phyloP scores from a whole-genome alignment of 2,113 vertebrate genomes.

The Rhynchopsitta pachyrhyncha region DNA sequence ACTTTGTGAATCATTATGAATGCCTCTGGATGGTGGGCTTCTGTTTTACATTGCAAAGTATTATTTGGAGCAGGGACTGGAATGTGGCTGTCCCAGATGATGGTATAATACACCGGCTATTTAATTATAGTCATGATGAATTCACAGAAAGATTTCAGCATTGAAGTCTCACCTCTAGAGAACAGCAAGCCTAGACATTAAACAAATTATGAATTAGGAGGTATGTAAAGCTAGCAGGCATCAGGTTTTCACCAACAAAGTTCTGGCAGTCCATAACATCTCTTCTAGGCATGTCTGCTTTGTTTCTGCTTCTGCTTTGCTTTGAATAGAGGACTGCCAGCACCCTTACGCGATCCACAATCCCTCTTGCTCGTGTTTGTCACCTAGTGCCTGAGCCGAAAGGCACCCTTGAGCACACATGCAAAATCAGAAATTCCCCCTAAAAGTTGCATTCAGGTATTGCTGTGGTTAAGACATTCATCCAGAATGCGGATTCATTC shows the following conservation, averaged over 20 bases:
- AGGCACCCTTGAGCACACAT: not conserved
- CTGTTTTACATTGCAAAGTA: not conserved
- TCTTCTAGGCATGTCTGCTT: not conserved
- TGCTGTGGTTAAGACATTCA: not conserved
- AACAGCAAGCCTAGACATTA: not conserved
- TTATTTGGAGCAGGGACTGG: not conserved
- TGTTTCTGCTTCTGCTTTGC: not conserved
- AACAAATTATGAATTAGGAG: not conserved
- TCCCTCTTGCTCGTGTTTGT: not conserved
- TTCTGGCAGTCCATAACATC: not conserved
- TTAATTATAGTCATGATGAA: not conserved
- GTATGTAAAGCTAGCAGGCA: not conserved
- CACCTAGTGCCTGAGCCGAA: not conserved
- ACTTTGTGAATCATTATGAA: not conserved
- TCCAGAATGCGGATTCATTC: not conserved
- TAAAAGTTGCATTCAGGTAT: not conserved
- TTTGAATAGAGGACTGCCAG: not conserved
- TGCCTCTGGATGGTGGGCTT: not conserved
- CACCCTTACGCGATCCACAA: not conserved
- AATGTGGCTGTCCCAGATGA: not conserved
- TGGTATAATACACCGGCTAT: not conserved
- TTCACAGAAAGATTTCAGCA: not conserved
- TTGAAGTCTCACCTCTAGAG: not conserved
- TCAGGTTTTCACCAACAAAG: not conserved
- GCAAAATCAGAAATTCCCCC: not conserved